These are phyloP conservation scores for Otus sunia DNA, from an alignment of 2,113 vertebrate genomes.

Conservation along the genomic window DNA sequence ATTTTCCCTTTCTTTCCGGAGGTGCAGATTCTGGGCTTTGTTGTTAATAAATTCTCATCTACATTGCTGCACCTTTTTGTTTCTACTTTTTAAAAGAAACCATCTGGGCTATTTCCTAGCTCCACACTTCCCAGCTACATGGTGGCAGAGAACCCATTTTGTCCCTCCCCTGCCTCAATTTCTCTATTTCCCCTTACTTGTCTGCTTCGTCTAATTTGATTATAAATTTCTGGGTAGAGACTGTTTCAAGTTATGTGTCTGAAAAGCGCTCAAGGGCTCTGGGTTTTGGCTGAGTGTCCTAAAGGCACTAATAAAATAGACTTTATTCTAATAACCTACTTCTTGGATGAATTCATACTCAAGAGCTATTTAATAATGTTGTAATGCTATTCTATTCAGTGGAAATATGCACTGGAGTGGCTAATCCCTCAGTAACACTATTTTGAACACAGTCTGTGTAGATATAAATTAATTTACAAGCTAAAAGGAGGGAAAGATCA, in stretches of 20 bases:
- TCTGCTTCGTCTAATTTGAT: not conserved
- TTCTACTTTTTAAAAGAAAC: constrained; percentile 54
- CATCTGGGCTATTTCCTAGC: constrained; percentile 11
- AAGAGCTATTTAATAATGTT: constrained; percentile 4
- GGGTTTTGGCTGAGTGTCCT: not conserved
- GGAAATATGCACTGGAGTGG: not conserved
- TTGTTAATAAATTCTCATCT: constrained; percentile 74
- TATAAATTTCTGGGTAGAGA: not conserved
- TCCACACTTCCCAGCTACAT: not conserved
- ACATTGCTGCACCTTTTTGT: constrained; percentile 61
- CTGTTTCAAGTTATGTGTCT: not conserved
- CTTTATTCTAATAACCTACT: constrained; percentile 15
- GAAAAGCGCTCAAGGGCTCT: not conserved
- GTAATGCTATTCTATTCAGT: not conserved
- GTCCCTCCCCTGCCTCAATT: not conserved
- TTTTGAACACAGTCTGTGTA: not conserved
- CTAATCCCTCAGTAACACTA: not conserved
- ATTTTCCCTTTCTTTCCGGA: constrained; percentile 75
- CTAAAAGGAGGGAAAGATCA: not conserved
- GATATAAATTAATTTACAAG: not conserved
- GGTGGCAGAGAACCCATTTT: constrained; percentile 5
- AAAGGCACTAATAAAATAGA: constrained; percentile 13
- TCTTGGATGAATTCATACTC: constrained; percentile 14
- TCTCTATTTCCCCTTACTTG: not conserved
- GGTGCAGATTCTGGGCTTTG: constrained; percentile 72